Percentiles rank a stretch among this genome's conserved stretches.
Evolutionary conservation across 1,140 invertebrate species (phyloP).

Genomic region (Sitobion miscanthi): DNA sequence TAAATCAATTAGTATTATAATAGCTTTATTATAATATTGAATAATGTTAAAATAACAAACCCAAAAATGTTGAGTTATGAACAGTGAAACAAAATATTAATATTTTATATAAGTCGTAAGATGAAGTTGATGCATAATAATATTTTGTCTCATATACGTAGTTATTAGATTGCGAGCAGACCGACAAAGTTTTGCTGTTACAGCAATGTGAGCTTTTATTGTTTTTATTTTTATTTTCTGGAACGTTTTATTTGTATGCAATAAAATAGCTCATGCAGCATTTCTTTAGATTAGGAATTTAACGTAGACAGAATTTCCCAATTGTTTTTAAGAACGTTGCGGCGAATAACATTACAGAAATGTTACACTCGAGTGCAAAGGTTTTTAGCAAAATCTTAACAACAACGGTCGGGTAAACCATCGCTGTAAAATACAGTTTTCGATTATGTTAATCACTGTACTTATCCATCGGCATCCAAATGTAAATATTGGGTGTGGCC

Average conservation of each 20-base stretch:
- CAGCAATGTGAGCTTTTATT: neutral
- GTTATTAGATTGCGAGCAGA: neutral
- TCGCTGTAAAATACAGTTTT: neutral
- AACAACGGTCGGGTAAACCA: neutral
- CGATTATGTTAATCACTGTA: neutral
- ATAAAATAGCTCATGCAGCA: slow-evolving; percentile 2
- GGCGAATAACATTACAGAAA: neutral
- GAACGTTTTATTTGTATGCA: neutral
- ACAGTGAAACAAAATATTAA: neutral
- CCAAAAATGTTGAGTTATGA: neutral
- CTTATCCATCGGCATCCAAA: neutral
- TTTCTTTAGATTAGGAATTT: neutral
- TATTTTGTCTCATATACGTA: slow-evolving; percentile 8
- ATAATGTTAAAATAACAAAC: neutral
- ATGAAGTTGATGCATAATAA: neutral
- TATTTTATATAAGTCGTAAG: neutral
- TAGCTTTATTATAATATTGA: neutral
- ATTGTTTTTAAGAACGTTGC: neutral
- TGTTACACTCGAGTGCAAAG: neutral
- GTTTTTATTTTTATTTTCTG: slow-evolving; percentile 6
- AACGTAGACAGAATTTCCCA: neutral
- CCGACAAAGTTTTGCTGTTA: neutral
- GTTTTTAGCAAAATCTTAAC: neutral
- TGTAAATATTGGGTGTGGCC: neutral
- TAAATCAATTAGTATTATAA: too few relatives aligned